A percentile compares a stretch with the other conserved stretches of the same genome.
Conservation (phyloP, 2,797 vertebrate genomes). For the Sebastes steindachneri region DNA sequence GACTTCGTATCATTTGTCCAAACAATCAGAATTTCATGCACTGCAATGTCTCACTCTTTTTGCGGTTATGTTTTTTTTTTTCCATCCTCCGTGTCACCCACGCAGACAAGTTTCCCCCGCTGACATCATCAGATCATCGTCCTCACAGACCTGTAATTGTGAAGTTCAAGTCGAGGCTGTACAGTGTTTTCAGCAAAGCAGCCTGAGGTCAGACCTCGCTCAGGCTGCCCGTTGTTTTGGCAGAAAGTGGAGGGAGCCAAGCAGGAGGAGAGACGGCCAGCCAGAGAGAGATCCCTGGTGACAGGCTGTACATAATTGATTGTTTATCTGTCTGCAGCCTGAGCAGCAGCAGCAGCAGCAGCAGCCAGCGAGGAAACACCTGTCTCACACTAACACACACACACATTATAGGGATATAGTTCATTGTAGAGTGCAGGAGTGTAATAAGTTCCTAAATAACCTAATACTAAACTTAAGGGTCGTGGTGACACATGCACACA, state of each 20-base stretch:
- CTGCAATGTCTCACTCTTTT: not conserved
- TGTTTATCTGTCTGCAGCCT: constrained; percentile 81
- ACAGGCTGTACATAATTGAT: constrained; percentile 84
- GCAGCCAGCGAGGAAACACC: constrained; percentile 55
- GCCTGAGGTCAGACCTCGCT: constrained; percentile 39
- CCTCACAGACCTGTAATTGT: not conserved
- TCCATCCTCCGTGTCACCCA: not conserved
- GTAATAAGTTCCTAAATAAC: constrained; percentile 47
- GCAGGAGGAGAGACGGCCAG: constrained; percentile 37
- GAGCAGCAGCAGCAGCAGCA: constrained; percentile 50
- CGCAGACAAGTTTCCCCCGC: not conserved
- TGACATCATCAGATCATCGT: not conserved
- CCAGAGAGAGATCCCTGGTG: constrained; percentile 59
- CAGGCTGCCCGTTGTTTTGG: constrained; percentile 52
- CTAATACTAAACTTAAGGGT: constrained; percentile 5
- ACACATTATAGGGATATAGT: constrained; percentile 27
- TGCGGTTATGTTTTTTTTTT: not conserved
- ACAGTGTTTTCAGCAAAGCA: constrained; percentile 29
- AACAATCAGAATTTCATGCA: not conserved
- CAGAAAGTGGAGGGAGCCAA: constrained; percentile 46
- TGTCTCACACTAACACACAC: not conserved
- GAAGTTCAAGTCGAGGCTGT: constrained; percentile 7
- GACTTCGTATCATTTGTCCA: not conserved
- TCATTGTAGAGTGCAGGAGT: constrained; percentile 32
- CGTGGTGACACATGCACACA: not conserved